phyloP scores from a whole-genome alignment of 2,113 vertebrate species.

The Syngnathus typhle region DNA sequence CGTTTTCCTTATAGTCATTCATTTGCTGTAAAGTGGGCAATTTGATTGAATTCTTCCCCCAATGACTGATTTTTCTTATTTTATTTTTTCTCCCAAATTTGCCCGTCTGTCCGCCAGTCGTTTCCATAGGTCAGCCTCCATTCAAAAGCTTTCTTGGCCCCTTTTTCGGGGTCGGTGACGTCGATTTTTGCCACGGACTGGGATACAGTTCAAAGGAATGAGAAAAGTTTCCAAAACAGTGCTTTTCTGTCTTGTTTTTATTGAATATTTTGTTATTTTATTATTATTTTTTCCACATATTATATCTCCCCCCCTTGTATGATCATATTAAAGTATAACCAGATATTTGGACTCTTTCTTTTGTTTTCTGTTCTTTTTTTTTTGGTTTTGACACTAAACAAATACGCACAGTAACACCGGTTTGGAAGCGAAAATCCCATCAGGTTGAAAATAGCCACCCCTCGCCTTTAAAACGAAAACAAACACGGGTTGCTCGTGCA shows the following conservation, averaged over 20 bases:
- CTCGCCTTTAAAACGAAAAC: conserved; percentile 58
- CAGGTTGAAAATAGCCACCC: conserved; percentile 59
- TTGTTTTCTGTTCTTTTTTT: conserved; percentile 36
- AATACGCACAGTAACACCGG: conserved; percentile 66
- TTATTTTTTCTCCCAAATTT: background rate
- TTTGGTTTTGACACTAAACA: conserved; percentile 40
- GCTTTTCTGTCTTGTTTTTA: conserved; percentile 82
- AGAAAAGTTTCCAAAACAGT: conserved; percentile 82
- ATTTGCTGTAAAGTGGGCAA: background rate
- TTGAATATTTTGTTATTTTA: conserved; percentile 81
- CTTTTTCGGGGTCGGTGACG: conserved; percentile 65
- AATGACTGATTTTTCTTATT: background rate
- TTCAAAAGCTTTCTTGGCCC: conserved; percentile 55
- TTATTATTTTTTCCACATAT: conserved; percentile 72
- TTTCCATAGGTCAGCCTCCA: conserved; percentile 51
- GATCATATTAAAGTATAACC: conserved; percentile 96
- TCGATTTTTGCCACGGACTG: conserved; percentile 71
- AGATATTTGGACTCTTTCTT: conserved; percentile 80
- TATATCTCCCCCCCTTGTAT: conserved; percentile 80
- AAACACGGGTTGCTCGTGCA: conserved; percentile 44
- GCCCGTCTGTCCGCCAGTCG: conserved; percentile 27
- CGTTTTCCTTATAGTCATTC: background rate
- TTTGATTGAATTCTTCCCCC: background rate
- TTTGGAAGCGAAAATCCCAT: conserved; percentile 44
- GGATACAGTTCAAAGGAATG: conserved; percentile 52